A percentile compares a stretch with the other conserved stretches of the same genome.
Conservation (phyloP, 2,113 vertebrate genomes). For the Pseudopodoces humilis region DNA sequence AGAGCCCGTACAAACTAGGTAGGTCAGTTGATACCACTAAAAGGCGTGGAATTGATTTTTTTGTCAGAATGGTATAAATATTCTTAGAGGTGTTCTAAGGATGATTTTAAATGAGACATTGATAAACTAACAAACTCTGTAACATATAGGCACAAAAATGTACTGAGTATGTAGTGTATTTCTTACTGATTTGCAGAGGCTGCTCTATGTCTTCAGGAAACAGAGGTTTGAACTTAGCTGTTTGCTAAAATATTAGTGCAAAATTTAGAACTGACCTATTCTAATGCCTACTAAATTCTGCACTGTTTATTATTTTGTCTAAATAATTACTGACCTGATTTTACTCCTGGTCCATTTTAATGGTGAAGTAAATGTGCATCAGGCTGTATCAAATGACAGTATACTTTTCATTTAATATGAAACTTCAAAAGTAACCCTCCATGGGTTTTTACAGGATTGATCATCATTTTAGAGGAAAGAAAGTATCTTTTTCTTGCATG, state of each 20-base stretch:
- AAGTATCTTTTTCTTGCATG: not conserved
- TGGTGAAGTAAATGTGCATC: not conserved
- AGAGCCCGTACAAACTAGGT: not conserved
- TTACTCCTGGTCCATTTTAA: not conserved
- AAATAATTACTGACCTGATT: conserved; percentile 8
- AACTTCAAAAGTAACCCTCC: not conserved
- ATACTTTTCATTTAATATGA: conserved; percentile 3
- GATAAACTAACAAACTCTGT: not conserved
- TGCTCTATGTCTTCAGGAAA: not conserved
- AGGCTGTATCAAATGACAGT: not conserved
- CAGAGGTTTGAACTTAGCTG: not conserved
- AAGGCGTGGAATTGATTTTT: not conserved
- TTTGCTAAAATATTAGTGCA: not conserved
- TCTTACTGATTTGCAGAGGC: not conserved
- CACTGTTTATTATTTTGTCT: conserved; percentile 15
- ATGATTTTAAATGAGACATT: conserved; percentile 3
- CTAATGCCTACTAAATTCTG: not conserved
- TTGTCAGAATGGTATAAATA: not conserved
- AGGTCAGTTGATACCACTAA: not conserved
- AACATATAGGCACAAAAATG: not conserved
- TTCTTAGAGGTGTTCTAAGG: not conserved
- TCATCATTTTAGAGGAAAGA: not conserved
- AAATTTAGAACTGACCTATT: not conserved
- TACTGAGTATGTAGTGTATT: not conserved
- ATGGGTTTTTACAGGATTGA: not conserved